Base-by-base conservation (phyloP, 2,888 invertebrate species). In the Sialis fuliginosa region DNA sequence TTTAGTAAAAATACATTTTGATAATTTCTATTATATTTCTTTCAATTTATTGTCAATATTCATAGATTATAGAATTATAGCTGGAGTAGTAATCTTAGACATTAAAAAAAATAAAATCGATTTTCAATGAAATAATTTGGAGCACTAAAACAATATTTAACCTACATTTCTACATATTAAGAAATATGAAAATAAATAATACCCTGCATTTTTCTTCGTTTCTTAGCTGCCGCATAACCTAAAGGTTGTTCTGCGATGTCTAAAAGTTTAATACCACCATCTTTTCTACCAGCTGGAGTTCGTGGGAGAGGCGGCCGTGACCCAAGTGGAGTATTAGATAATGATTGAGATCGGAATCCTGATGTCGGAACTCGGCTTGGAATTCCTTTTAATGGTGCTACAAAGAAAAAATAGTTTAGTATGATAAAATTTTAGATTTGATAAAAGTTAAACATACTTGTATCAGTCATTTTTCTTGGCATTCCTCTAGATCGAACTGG, bases 401-500 rank as follows among this genome's bases (percentile, higher is more conserved):
- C 5, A 62, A 58, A 48, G 49, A 50, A 48, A 32, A 9, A 45
- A 42, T 37, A 48, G 32, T 42, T 31, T 40, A 12, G 6, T 10
- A 12, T 33, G n/a, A 33, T 37, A 45, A 12, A 10, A 46, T 13
- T 13, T 5, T 39, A 8, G 8, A 33, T 12, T 35, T 2, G 12
- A 34, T 43, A 46, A 48, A 61, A 3, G 5, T 10, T 8, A 5
- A 2, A 42, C 72, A 73, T 68, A 89, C 88, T 91, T 37, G 90
- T 88, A 60, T 95, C 93, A 56, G 93, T 93, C 90, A 95, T 91
- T 72, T 93, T 93, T 56, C 93, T 77, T 1, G 92, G 92, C 84
- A 91, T 88, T 54, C 84, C 85, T 50, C 86, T 67, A 13, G 88
- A 86, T 52, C 91, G 70, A 3, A 92, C 76, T 1, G 92, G 91